A percentile compares a stretch with the other conserved stretches of the same genome.
These are phyloP conservation scores for Avahi laniger DNA, from an alignment of 2,797 vertebrate species.

Conservation along the genomic window DNA sequence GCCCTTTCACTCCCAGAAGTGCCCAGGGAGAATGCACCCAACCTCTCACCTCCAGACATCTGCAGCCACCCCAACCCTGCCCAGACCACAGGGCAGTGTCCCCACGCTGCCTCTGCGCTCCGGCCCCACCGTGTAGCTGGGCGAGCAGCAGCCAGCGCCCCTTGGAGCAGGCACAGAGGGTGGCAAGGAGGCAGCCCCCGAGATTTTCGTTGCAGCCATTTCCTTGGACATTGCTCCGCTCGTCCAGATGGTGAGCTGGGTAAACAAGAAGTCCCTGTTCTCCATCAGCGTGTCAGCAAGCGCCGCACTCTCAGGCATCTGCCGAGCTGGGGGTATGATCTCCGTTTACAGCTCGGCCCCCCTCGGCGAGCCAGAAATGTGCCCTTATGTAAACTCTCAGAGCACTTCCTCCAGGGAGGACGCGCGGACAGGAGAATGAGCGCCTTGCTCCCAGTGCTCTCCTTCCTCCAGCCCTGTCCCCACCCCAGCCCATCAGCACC, in stretches of 20 bases:
- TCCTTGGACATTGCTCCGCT: constrained; percentile 47
- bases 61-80: too few relatives aligned
- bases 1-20: not conserved
- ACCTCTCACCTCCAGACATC: not conserved
- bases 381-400: constrained; percentile 68
- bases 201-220: not conserved
- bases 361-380: constrained; percentile 52
- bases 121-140: not conserved
- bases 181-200: not conserved
- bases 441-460: not conserved
- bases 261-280: constrained; percentile 81
- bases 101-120: accelerated
- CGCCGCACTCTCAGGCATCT: constrained; percentile 50
- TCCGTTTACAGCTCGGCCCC: not conserved
- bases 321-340: constrained; percentile 42
- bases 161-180: not conserved
- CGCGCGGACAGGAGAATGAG: not conserved
- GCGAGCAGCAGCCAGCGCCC: not conserved
- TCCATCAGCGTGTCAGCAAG: constrained; percentile 73
- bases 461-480: not conserved
- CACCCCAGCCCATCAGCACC: not conserved
- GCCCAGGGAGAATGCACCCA: not conserved
- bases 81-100: too few relatives aligned
- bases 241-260: constrained; percentile 70
- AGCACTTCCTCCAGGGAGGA: not conserved